phyloP scores from a whole-genome alignment of 2,888 invertebrate genomes.

The Ferrisia virgata region DNA sequence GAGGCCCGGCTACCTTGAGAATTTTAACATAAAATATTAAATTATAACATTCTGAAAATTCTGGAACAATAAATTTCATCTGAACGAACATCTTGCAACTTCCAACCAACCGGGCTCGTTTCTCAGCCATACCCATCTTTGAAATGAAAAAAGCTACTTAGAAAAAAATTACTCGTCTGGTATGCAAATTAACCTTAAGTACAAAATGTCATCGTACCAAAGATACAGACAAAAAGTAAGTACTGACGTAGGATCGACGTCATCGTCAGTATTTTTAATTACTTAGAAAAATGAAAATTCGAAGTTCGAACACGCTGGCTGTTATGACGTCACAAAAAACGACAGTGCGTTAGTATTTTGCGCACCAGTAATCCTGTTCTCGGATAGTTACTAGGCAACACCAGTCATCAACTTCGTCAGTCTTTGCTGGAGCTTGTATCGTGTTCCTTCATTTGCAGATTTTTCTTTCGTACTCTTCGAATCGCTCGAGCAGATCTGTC shows the following conservation, averaged over 20 bases:
- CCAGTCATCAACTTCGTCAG: background rate
- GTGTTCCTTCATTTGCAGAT: background rate
- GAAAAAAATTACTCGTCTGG: too few species aligned
- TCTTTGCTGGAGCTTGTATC: background rate
- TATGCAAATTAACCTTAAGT: too few species aligned
- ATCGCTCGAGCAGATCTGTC: conserved; percentile 16
- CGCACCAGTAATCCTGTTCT: conserved; percentile 1
- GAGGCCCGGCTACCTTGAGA: too few species aligned
- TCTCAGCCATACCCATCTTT: too few species aligned
- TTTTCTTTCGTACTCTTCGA: background rate
- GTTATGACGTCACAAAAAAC: background rate
- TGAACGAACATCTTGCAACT: too few species aligned
- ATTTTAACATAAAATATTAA: too few species aligned
- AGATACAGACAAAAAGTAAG: background rate
- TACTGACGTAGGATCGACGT: background rate
- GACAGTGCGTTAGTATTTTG: background rate
- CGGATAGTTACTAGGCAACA: background rate
- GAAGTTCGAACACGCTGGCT: background rate
- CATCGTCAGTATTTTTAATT: background rate
- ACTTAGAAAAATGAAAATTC: background rate
- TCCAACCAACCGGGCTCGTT: too few species aligned
- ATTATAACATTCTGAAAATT: too few species aligned
- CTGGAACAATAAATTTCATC: too few species aligned
- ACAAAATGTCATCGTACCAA: background rate
- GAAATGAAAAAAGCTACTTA: too few species aligned